Evolutionary conservation across 1,140 invertebrate species (phyloP), one percentile per base, ranked within the genome.

Genomic region (Atta colombica): DNA sequence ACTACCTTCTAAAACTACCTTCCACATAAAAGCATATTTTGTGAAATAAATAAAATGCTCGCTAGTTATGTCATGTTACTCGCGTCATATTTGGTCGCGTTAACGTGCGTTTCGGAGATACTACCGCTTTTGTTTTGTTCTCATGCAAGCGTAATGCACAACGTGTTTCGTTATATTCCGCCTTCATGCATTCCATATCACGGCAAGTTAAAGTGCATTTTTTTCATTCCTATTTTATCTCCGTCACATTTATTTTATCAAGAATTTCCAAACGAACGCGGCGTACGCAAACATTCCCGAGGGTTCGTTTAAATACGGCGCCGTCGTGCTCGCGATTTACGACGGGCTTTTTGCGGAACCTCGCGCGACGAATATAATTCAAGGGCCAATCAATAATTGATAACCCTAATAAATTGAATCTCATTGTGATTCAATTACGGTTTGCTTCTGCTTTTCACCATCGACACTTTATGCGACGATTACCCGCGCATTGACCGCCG

Each of bases 351-450:
- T 78, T 78, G 82, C 60, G 35, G 21, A 3, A 66, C n/a, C 49
- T 85, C 82, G 74, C 18, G 16, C 74, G 61, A 78, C 72, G 49
- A 58, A 68, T 68, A 85, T 78, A 78, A 85, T 78, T 78, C 75
- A 78, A 85, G 21, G 39, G 61, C 49, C 60, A 49, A 78, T 68
- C 74, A 66, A 78, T 85, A 78, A 85, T 55, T 85, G 75, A 78
- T 85, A 78, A 68, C 75, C 82, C 74, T 87, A 88, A 91, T 90
- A 89, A 88, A 91, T 92, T 87, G 90, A 91, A 89, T 84, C 87
- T 87, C 87, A 88, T 86, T 88, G 77, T 45, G 68, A 85, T 82
- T 88, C 87, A 82, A 90, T 91, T 88, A 88, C 55, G 61, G 28
- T 49, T 68, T 31, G 69, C 71, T 91, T 91, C 87, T 87, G 89